A percentile compares a stretch with the other conserved stretches of the same genome.
phyloP scores from a whole-genome alignment of 2,888 invertebrate species.

The Thymelicus acteon region DNA sequence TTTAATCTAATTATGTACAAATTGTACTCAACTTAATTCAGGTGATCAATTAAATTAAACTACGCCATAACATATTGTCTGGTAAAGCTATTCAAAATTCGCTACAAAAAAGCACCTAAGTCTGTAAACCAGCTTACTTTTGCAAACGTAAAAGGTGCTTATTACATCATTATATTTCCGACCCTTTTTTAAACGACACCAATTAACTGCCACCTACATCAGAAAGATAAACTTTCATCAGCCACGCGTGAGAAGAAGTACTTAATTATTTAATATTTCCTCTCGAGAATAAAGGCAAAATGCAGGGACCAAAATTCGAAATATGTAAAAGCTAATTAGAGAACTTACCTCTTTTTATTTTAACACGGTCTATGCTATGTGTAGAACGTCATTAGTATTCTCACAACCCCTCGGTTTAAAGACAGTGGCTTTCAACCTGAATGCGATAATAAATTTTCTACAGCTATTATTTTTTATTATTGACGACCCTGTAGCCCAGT shows the following conservation, averaged over 20 bases:
- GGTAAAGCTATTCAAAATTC: neutral
- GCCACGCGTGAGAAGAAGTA: slow-evolving; percentile 29
- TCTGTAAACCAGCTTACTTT: neutral
- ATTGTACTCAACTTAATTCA: too few species aligned
- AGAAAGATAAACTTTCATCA: slow-evolving; percentile 36
- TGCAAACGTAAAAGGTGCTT: slow-evolving; percentile 12
- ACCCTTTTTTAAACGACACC: slow-evolving; percentile 14
- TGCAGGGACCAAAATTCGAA: slow-evolving; percentile 34
- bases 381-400: slow-evolving; percentile 55
- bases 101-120: neutral
- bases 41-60: too few species aligned
- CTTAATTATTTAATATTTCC: slow-evolving; percentile 38
- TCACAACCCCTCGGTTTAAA: slow-evolving; percentile 44
- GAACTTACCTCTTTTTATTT: slow-evolving; percentile 35
- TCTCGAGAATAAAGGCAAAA: slow-evolving; percentile 33
- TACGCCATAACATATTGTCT: too few species aligned
- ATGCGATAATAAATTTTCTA: neutral
- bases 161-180: slow-evolving; percentile 23
- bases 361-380: slow-evolving; percentile 38
- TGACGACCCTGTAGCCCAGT: too few species aligned
- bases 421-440: slow-evolving; percentile 27
- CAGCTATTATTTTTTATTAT: neutral
- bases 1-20: too few species aligned
- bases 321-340: slow-evolving; percentile 37
- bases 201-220: slow-evolving; percentile 29